phyloP scores from a whole-genome alignment of 2,797 vertebrate genomes.

The Acanthurus tractus region DNA sequence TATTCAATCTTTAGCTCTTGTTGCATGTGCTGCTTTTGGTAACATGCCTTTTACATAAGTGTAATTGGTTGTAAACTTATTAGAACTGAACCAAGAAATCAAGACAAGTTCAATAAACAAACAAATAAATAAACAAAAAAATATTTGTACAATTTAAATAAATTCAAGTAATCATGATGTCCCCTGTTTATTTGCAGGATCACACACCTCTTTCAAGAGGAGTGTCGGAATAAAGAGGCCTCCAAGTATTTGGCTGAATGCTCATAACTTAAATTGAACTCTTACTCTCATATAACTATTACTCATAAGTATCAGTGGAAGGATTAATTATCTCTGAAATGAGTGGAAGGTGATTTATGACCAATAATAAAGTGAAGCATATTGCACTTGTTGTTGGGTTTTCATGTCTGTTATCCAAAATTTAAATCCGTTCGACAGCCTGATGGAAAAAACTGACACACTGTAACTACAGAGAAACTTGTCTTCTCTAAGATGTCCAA shows the following conservation, averaged over 20 bases:
- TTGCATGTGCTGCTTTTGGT: neutral
- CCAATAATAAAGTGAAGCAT: constrained; percentile 29
- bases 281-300: too few species aligned
- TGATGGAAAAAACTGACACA: neutral
- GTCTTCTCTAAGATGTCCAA: neutral
- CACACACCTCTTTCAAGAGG: constrained; percentile 17
- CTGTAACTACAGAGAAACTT: neutral
- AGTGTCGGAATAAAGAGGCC: neutral
- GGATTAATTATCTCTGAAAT: neutral
- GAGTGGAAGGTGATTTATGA: neutral
- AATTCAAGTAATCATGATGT: neutral
- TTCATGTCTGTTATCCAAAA: neutral
- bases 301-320: neutral
- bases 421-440: too few species aligned
- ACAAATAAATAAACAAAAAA: neutral
- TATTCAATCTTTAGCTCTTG: neutral
- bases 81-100: neutral
- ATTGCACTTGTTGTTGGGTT: neutral
- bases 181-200: constrained; percentile 49
- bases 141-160: too few species aligned
- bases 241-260: constrained; percentile 44
- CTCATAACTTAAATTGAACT: neutral
- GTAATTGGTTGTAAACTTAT: neutral
- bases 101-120: neutral
- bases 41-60: neutral